Evolutionary conservation across 2,797 vertebrate genomes (phyloP), one percentile per base, ranked within the genome.

Genomic region (Syngnathus rostellatus): DNA sequence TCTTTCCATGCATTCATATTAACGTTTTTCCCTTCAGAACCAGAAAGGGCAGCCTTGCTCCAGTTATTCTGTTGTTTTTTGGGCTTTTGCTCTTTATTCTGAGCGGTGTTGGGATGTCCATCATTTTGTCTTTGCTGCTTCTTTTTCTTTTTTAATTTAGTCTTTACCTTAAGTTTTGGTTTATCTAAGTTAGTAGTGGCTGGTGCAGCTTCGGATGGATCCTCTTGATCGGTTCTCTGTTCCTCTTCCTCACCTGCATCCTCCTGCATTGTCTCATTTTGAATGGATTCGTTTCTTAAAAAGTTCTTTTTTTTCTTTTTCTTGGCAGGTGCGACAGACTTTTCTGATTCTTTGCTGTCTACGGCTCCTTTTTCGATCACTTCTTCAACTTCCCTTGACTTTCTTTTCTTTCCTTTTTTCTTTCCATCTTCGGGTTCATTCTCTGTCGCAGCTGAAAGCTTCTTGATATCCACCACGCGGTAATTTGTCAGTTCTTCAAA

Each of bases 401-500:
- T 64, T 54, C 63, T 64, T 39, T 64, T 64, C 37, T 51, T 70
- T 68, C 58, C 48, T 51, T 58, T 72, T 63, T 3, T 68, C 74
- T 23, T 54, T 69, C 62, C 74, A 1, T 82, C 73, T 3, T 81
- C 67, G 23, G 46, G 85, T 21, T 17, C 67, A 25, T 80, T 74
- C 79, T 85, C 69, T 25, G 70, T 69, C 48, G 43, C 65, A 0
- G 68, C 43, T 14, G 61, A 73, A 16, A 71, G 64, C 72, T 91
- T 88, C 5, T 88, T 79, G 1, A 92, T 76, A 74, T 91, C 91
- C 12, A 98, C 78, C 68, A 98, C 68, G 1, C 82, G 83, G 72
- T 99, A 99, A 41, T 93, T 89, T 0, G 91, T 93, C 68, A 99
- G 92, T 55, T 99, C 96, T 76, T 99, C 97, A 75, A 98, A 93